Base-by-base conservation (phyloP, 2,888 invertebrate genomes). In the Platyscelio sp. region DNA sequence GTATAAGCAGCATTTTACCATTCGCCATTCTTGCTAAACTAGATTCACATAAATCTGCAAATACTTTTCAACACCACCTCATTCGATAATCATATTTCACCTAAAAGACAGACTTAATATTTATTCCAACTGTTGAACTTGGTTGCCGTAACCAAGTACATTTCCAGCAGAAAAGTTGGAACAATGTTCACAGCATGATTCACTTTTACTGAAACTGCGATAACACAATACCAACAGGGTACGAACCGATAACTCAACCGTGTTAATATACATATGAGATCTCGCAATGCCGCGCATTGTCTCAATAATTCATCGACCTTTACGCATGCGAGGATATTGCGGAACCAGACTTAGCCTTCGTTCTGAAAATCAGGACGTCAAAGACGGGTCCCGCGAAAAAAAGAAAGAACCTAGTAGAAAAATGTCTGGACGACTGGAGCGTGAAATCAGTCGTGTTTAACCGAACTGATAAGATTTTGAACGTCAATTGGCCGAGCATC, bases 401-500 rank as follows among this genome's bases (percentile, higher is more conserved):
- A 24, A 40, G 3, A 6, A 6, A 3, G 40, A 40, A 33, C 33
- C 15, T 33, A 33, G 40, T 13, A 3, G 24, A 29, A 56, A 70
- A 70, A 75, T 49, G 46, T 40, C 18, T 2, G 56, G 46, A 18
- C 49, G 75, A 70, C 33, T 38, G 29, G 20, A 77, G 68, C 58
- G 68, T 83, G 68, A 61, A 74, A 77, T 77, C 46, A 40, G 61
- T 9, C 54, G 54, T 38, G 72, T 77, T 72, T 49, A 22, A 46
- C 60, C 2, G 43, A 22, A 13, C 46, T 38, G 71, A 72, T 67
- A 83, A 72, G 56, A 56, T 58, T 27, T 60, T 54, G 22, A 22
- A 15, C 60, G 74, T 74, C 74, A 70, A 74, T 74, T 77, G 51
- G 72, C 68, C 83, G 67, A 67, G 22, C 82, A 71, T 82, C 75